Percentiles rank a stretch among this genome's conserved stretches.
These are phyloP conservation scores for Ptilonorhynchus violaceus DNA, from an alignment of 2,113 vertebrate species.

Conservation along the genomic window DNA sequence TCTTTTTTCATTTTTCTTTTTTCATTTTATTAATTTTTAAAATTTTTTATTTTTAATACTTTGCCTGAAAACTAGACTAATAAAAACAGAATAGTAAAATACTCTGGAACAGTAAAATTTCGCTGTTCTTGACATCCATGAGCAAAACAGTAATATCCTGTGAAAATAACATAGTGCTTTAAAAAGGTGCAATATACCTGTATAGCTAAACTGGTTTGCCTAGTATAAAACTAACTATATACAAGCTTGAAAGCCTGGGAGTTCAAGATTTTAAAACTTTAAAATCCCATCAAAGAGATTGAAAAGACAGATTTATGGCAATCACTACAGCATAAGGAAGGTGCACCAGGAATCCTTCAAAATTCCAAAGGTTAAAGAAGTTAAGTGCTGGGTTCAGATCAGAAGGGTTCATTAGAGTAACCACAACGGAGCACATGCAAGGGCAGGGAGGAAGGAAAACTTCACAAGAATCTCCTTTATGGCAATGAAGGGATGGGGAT, in stretches of 20 bases:
- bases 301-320: conserved; percentile 75
- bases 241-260: conserved; percentile 76
- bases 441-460: conserved; percentile 61
- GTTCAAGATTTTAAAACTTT: conserved; percentile 78
- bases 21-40: conserved; percentile 36
- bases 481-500: conserved; percentile 36
- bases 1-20: conserved; percentile 49
- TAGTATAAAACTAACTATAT: conserved; percentile 84
- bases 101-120: conserved; percentile 80
- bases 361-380: conserved; percentile 76
- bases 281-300: conserved; percentile 78
- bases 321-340: conserved; percentile 83
- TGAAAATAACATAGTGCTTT: conserved; percentile 80
- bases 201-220: conserved; percentile 74
- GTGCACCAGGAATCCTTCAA: conserved; percentile 82
- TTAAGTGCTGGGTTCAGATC: conserved; percentile 80
- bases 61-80: conserved; percentile 80
- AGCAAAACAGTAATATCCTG: conserved; percentile 79
- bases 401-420: conserved; percentile 72
- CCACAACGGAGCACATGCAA: conserved; percentile 73
- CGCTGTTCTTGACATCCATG: conserved; percentile 80
- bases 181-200: conserved; percentile 79
- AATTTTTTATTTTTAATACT: conserved; percentile 59
- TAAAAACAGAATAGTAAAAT: conserved; percentile 78
- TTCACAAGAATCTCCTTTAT: conserved; percentile 69